phyloP scores from a whole-genome alignment of 2,888 invertebrate species.

The Ormyrus labotus region DNA sequence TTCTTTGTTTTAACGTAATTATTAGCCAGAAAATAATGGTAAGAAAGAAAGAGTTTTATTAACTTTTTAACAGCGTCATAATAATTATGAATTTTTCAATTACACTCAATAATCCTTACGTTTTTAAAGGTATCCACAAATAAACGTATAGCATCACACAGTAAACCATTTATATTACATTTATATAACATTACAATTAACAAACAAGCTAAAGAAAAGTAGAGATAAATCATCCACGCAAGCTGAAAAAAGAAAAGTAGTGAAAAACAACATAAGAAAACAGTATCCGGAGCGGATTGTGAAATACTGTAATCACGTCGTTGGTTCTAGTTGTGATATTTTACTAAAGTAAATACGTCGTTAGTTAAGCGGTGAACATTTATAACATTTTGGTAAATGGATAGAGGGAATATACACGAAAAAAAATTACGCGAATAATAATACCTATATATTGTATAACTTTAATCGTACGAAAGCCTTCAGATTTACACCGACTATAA shows the following conservation, averaged over 20 bases:
- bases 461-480: constrained; percentile 58
- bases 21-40: neutral
- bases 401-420: constrained; percentile 54
- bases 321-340: constrained; percentile 75
- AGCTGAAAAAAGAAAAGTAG: neutral
- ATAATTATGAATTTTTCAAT: too few relatives aligned
- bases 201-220: constrained; percentile 17
- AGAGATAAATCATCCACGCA: neutral
- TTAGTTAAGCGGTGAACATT: constrained; percentile 63
- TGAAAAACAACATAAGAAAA: constrained; percentile 52
- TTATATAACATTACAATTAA: constrained; percentile 52
- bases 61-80: too few relatives aligned
- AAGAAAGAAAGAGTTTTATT: neutral
- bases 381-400: constrained; percentile 61
- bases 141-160: constrained; percentile 52
- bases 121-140: constrained; percentile 50
- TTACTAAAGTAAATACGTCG: constrained; percentile 68
- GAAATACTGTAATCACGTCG: constrained; percentile 70
- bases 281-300: constrained; percentile 57
- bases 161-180: constrained; percentile 57
- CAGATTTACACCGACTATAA: constrained; percentile 47
- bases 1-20: neutral
- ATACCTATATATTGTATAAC: constrained; percentile 29
- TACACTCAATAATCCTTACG: constrained; percentile 1
- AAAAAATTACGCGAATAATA: constrained; percentile 43